Base-by-base conservation (phyloP, 2,113 vertebrate species). In the Scatophagus argus region DNA sequence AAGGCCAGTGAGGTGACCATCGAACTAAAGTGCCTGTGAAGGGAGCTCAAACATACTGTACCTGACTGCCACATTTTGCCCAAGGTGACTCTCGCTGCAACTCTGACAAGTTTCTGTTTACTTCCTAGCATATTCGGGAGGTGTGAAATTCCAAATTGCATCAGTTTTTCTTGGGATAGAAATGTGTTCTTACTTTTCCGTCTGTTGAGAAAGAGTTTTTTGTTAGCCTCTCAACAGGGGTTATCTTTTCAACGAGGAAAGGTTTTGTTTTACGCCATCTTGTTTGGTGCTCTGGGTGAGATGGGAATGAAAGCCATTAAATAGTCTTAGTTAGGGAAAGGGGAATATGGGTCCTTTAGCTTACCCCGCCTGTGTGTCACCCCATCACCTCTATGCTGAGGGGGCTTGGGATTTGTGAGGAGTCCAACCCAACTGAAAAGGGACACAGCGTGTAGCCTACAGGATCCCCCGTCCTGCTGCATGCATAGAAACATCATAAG, bases 221-320 rank as follows among this genome's bases (percentile, higher is more conserved):
- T 90, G 81, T 87, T 84, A 80, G 59, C 84, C 46, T 81, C 89
- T 83, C 83, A 60, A 55, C 72, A 21, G 88, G 90, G 83, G 78
- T 85, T 44, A 83, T 86, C 85, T 88, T 89, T 90, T 88, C 58
- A 25, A 27, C 19, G 29, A 34, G 78, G 80, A 77, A 84, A 58
- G 61, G 85, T 89, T 94, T 94, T 92, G 90, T 93, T 92, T 93
- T 84, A 86, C 80, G 58, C 79, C 27, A 51, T 89, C 85, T 86
- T 88, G 88, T 93, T 94, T 89, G 87, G 64, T 85, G 77, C 27
- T 43, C 79, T 87, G 76, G 76, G 87, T 31, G 59, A 76, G 66
- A 85, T 77, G 62, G 78, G 84, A 92, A 90, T 93, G 88, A 92
- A 88, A 93, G 90, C 84, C 90, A 86, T 94, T 92, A 92, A 94